A percentile compares a stretch with the other conserved stretches of the same genome.
Conservation (phyloP, 2,113 vertebrate species). For the Leucoraja erinaceus region DNA sequence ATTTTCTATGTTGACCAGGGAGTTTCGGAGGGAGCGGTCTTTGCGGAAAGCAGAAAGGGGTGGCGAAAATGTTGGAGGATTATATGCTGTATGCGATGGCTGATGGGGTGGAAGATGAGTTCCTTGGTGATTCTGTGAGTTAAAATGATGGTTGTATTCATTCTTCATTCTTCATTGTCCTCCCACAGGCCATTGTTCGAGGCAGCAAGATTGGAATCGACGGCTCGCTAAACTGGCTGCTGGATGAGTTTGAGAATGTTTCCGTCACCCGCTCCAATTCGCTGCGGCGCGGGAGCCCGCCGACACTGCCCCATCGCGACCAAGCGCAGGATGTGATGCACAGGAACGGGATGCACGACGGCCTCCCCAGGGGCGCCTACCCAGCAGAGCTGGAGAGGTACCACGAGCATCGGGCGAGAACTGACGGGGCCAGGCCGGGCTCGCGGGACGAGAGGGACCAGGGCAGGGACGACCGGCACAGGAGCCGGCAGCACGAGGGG, state of each 20-base stretch:
- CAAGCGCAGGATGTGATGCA: conserved; percentile 46
- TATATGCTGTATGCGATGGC: too few relatives aligned
- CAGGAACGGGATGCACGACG: conserved; percentile 59
- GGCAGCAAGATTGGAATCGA: conserved; percentile 75
- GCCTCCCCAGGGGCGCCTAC: conserved; percentile 45
- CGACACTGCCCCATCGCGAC: conserved; percentile 57
- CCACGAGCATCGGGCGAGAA: conserved; percentile 39
- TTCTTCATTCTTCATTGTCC: background rate
- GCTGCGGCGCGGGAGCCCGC: conserved; percentile 77
- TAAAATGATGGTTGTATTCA: too few relatives aligned
- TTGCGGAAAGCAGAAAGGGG: too few relatives aligned
- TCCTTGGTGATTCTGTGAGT: background rate
- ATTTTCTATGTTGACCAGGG: too few relatives aligned
- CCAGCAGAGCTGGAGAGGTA: conserved; percentile 41
- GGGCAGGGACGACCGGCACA: conserved; percentile 40
- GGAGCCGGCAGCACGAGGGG: conserved; percentile 41
- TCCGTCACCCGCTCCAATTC: conserved; percentile 91
- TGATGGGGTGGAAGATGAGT: background rate
- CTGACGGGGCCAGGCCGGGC: background rate
- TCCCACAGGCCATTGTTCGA: conserved; percentile 73
- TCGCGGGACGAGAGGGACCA: conserved; percentile 39
- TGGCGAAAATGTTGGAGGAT: too few relatives aligned
- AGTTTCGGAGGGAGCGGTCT: too few relatives aligned
- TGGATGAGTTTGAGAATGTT: conserved; percentile 87
- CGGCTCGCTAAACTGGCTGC: conserved; percentile 80